Evolutionary conservation across 2,113 vertebrate genomes (phyloP), one percentile per base, ranked within the genome.

Genomic region (Pachyramphus minor): DNA sequence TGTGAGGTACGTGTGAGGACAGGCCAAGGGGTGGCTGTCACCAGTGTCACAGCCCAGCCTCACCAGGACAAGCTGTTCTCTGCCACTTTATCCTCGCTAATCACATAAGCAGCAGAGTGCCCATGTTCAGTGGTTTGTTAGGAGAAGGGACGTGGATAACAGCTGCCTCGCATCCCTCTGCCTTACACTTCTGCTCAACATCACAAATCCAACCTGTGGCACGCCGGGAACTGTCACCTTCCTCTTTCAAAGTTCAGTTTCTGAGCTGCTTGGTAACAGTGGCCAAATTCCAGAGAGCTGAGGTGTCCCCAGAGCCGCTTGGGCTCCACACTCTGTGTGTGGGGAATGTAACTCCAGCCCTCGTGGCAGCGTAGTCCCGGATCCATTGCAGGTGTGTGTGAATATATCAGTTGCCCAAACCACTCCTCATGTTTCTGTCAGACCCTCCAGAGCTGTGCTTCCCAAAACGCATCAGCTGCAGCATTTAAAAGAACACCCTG

Each of bases 331-430:
- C 15, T 28, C 11, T 4, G 14, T 13, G 41, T 4, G 2, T n/a
- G 39, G 45, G 42, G 17, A 67, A 24, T 1, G 1, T 4, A 4
- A 45, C 15, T 71, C 31, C 22, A 33, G 35, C 49, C 25, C 4
- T 5, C 22, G 25, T 35, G 55, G 47, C 31, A 31, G 42, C 21
- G 25, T 22, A 33, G 25, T 31, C 3, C 14, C 6, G 5, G 9
- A 24, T 84, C 2, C 1, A 0, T 9, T 9, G 3, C 4, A 3
- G 2, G 1, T 2, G 1, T 7, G 2, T 4, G 31, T 11, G 33
- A 23, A 12, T 27, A 0, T 2, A 3, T 21, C 25, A 2, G 59
- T 47, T 0, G 5, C 22, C 21, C 12, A 5, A 30, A 2, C 30
- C 2, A 2, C 8, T 18, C 3, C 11, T 30, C 0, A 0, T 14